Conservation (phyloP, 2,888 invertebrate genomes). For the Cetonia aurata region DNA sequence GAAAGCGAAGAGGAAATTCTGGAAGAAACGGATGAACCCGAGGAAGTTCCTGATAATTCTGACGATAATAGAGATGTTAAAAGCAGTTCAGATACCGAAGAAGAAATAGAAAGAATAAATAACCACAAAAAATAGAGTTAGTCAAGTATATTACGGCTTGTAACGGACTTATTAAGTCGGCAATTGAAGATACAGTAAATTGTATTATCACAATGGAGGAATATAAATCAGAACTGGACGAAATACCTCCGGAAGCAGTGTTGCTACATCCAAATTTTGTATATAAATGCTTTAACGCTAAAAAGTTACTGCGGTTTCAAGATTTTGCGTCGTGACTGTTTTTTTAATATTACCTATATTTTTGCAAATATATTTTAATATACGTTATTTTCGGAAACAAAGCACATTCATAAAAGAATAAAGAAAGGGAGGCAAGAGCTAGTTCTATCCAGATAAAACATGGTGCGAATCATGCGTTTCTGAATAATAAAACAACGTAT, state of each 20-base stretch:
- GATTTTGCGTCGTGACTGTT: constrained; percentile 23
- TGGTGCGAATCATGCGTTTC: no score
- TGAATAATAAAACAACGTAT: no score
- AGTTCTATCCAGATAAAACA: no score
- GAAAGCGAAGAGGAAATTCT: constrained; percentile 71
- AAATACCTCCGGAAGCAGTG: constrained; percentile 44
- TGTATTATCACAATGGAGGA: constrained; percentile 35
- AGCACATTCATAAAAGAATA: no score
- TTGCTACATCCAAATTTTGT: constrained; percentile 73
- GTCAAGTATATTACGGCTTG: constrained; percentile 73
- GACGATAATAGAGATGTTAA: constrained; percentile 49
- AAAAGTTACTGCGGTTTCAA: constrained; percentile 55
- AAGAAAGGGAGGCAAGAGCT: no score
- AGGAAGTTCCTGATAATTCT: constrained; percentile 46
- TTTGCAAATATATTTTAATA: constrained; percentile 9
- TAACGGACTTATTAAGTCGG: constrained; percentile 63
- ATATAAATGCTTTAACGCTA: constrained; percentile 70
- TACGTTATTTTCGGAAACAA: neutral
- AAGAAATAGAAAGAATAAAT: constrained; percentile 71
- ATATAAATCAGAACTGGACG: constrained; percentile 8
- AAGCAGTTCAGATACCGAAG: constrained; percentile 72
- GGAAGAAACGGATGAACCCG: constrained; percentile 59
- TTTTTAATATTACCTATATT: neutral
- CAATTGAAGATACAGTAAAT: neutral
- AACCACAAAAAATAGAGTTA: constrained; percentile 60